Evolutionary conservation across 1,140 invertebrate species (phyloP).

Genomic region (Aplysia californica): DNA sequence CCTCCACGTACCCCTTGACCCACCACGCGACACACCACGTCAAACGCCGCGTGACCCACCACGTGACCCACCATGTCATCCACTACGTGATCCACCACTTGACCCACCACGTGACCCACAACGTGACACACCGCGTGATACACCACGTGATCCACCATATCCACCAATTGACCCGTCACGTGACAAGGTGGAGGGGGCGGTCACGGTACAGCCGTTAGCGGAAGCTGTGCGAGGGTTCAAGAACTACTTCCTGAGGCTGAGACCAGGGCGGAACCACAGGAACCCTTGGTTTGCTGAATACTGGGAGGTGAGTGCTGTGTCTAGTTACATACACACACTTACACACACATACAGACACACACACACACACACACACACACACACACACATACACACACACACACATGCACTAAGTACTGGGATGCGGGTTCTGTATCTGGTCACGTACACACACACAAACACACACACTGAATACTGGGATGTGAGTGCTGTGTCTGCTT

Average conservation of each 20-base stretch:
- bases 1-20: too few relatives aligned
- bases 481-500: background rate
- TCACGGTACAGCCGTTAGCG: conserved; percentile 78
- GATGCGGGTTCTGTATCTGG: background rate
- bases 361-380: background rate
- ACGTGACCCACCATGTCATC: too few relatives aligned
- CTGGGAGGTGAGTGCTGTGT: conserved; percentile 72
- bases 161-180: background rate
- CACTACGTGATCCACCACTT: too few relatives aligned
- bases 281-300: conserved; percentile 83
- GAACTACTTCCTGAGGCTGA: conserved; percentile 63
- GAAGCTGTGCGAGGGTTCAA: conserved; percentile 70
- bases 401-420: too few relatives aligned
- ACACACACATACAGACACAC: background rate
- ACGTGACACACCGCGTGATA: background rate
- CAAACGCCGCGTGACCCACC: too few relatives aligned
- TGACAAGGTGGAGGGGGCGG: conserved; percentile 76
- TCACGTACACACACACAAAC: background rate
- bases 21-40: too few relatives aligned
- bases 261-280: conserved; percentile 53
- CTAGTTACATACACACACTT: background rate
- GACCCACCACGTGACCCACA: background rate
- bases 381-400: too few relatives aligned
- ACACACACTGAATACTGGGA: background rate
- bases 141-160: background rate